A percentile compares a stretch with the other conserved stretches of the same genome.
phyloP scores from a whole-genome alignment of 2,888 invertebrate species.

The Drosophila limbata region DNA sequence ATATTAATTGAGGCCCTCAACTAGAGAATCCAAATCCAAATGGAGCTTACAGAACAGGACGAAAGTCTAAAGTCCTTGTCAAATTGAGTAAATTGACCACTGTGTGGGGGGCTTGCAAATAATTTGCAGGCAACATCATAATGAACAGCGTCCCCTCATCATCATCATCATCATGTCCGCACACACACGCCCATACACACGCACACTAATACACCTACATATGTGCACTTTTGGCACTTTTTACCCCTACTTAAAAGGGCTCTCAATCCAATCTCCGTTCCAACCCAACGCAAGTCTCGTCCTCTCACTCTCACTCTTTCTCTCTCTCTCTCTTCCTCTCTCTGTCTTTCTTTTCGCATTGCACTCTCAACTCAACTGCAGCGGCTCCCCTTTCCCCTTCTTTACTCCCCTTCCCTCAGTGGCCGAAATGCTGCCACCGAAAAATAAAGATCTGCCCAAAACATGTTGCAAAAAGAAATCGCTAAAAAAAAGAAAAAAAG shows the following conservation, averaged over 20 bases:
- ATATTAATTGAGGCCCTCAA: too few species aligned
- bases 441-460: conserved; percentile 82
- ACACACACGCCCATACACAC: conserved; percentile 12
- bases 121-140: conserved; percentile 73
- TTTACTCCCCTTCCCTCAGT: conserved; percentile 22
- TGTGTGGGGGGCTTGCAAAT: conserved; percentile 69
- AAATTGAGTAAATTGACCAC: neutral
- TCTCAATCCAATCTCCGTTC: conserved; percentile 69
- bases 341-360: conserved; percentile 20
- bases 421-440: conserved; percentile 60
- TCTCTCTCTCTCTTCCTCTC: conserved; percentile 26
- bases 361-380: conserved; percentile 23
- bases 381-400: conserved; percentile 5
- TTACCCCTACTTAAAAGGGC: conserved; percentile 73
- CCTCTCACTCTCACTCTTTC: conserved; percentile 1
- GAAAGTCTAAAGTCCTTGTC: neutral
- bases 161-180: conserved; percentile 35
- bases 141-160: conserved; percentile 47
- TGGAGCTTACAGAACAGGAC: too few species aligned
- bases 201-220: conserved; percentile 1
- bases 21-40: too few species aligned
- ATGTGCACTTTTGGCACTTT: conserved; percentile 50
- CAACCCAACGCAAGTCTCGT: conserved; percentile 28
- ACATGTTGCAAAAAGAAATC: conserved; percentile 63
- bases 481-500: conserved; percentile 44